Base-by-base conservation (phyloP, 2,113 vertebrate genomes). In the Antigone vipio region DNA sequence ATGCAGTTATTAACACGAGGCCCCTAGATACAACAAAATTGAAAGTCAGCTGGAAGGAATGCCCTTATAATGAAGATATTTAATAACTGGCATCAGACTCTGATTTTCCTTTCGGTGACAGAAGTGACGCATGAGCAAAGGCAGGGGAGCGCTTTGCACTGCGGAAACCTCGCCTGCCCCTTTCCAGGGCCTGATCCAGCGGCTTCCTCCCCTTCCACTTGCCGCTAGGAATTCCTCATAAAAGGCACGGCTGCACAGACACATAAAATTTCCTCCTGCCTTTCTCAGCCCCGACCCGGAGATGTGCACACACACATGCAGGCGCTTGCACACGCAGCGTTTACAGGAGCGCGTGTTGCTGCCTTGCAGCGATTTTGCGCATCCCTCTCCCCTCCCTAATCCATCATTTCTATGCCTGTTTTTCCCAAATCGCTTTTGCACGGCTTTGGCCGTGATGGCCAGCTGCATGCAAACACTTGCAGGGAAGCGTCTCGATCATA, bases 1-100 rank as follows among this genome's bases (percentile, higher is more conserved):
- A 18, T 0, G 34, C 81, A 74, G 69, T 81, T 92, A 95, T 96
- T 85, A 78, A 93, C 85, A 92, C 34, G 1, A 21, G 75, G 93
- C 87, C 94, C 74, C 80, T 10, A 81, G 96, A 94, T 69, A 85
- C 58, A 59, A 69, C 87, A 66, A 69, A 95, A 74, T 82, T 92
- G 88, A 83, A 91, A 95, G 82, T 81, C 87, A 91, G 73, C 79
- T 77, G 88, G 66, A 64, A 91, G 87, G 88, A 91, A 88, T 74
- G 92, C 94, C 96, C 95, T 72, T 38, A 22, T 97, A 96, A 97
- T 86, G 72, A 82, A 69, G 97, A 97, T 79, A 68, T 91, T 92
- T 90, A 96, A 84, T 49, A 77, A 69, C 66, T 53, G 63, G 93
- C 81, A 49, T 26, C 74, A 47, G 56, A 4, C 47, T 69, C 75